Evolutionary conservation across 2,888 invertebrate genomes (phyloP), one percentile per base, ranked within the genome.

Genomic region (Drosophila flavopinicola): DNA sequence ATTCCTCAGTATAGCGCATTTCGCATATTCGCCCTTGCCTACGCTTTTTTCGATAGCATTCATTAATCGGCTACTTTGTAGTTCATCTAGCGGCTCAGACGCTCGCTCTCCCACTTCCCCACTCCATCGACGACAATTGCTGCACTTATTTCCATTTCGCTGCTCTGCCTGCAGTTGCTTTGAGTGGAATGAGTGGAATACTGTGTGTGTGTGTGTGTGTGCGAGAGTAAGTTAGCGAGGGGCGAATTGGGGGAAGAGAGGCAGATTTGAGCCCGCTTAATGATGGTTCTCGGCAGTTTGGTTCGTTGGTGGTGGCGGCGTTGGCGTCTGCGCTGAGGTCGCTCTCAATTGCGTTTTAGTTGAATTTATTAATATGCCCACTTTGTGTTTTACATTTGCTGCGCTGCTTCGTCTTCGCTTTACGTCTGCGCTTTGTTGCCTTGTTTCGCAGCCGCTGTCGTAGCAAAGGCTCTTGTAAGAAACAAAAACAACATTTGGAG

Each of bases 401-500:
- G 49, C 42, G 49, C 42, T 51, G 25, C 30, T 64, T 64, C 48
- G 27, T 23, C 30, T 64, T 64, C 48, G 27, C 25, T 35, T 52
- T 57, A 41, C 60, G 53, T 54, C 57, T 64, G 51, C 53, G 65
- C 45, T 71, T 65, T 74, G 68, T 67, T 73, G 77, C 56, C 78
- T 60, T 78, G 61, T 77, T 73, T 53, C 54, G 49, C 44, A 56
- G 69, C 39, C 66, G 58, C 65, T 59, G 58, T 58, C 56, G 70
- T 45, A 67, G 51, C 61, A 51, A 53, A 33, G 73, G 59, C 54
- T 65, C 77, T 76, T 72, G 77, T 71, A 76, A 69, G 48, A 64
- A 70, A 78, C 67, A 79, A 59, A 59, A 45, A 56, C 41, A 78
- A 87, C 80, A 82, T 82, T 82, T 87, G 80, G 80, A 82, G 83